Evolutionary conservation across 2,888 invertebrate genomes (phyloP), one percentile per base, ranked within the genome.

Genomic region (Blomia tropicalis): DNA sequence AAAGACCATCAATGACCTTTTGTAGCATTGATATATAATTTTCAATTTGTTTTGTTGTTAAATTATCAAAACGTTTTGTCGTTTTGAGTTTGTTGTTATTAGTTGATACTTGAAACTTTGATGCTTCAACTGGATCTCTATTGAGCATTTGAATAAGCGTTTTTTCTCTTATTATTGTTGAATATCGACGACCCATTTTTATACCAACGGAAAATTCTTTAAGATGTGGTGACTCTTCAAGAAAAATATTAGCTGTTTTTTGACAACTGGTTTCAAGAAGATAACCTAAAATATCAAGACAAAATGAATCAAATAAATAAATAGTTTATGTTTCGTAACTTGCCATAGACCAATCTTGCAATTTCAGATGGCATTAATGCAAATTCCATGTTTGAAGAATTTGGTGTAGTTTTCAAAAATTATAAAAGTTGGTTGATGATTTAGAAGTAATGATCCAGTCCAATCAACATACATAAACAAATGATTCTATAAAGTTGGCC

Each of bases 351-450:
- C 1, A 64, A 23, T 53, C 64, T 27, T 1, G 64, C 64, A 27
- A 61, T 58, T 47, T 64, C 64, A 25, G 64, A 64, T 30, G 64
- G 64, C 64, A 64, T 64, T 4, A 30, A 61, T 36, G 17, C 7
- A 17, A 36, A 36, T 36, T 7, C 36, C 36, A 36, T 36, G 7
- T 7, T 36, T 36, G 36, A 11, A 17, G 36, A 11, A 36, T 36
- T n/a, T n/a, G n/a, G n/a, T n/a, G n/a, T n/a, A n/a, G n/a, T n/a
- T n/a, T n/a, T n/a, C n/a, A n/a, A n/a, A n/a, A n/a, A n/a, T n/a
- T n/a, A n/a, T n/a, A n/a, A n/a, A n/a, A n/a, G n/a, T n/a, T n/a
- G n/a, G n/a, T n/a, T n/a, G n/a, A n/a, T n/a, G n/a, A n/a, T n/a
- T n/a, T n/a, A n/a, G n/a, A n/a, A n/a, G n/a, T n/a, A n/a, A n/a